A percentile compares a stretch with the other conserved stretches of the same genome.
Conservation (phyloP, 1,140 invertebrate species). For the Drosophila insularis region DNA sequence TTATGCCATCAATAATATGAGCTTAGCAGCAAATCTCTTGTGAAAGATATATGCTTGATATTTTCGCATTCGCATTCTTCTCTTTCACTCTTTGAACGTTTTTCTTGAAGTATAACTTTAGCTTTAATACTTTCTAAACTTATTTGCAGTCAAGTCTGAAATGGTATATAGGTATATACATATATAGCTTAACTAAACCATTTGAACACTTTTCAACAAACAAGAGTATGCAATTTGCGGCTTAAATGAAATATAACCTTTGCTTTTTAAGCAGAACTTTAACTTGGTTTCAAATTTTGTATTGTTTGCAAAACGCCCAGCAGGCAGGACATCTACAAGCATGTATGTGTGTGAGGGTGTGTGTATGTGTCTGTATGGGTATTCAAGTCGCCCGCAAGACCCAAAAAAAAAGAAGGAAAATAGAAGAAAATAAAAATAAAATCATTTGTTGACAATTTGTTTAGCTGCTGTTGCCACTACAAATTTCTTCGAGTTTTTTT, state of each 20-base stretch:
- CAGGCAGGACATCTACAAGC: conserved; percentile 50
- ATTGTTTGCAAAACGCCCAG: conserved; percentile 57
- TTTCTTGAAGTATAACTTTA: too few species aligned
- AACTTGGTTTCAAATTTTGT: conserved; percentile 65
- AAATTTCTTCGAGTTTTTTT: conserved; percentile 51
- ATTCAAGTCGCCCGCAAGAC: conserved; percentile 35
- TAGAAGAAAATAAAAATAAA: conserved; percentile 70
- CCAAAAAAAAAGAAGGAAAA: conserved; percentile 48
- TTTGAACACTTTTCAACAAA: neutral
- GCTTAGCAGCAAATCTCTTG: neutral
- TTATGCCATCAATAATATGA: neutral
- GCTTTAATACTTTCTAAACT: too few species aligned
- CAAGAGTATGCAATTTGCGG: conserved; percentile 23
- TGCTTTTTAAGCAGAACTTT: conserved; percentile 44
- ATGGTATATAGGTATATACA: too few species aligned
- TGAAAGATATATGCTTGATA: neutral
- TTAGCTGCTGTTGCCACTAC: conserved; percentile 78
- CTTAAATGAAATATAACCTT: conserved; percentile 17
- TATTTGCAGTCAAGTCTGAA: too few species aligned
- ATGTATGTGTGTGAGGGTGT: conserved; percentile 34
- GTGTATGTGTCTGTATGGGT: neutral
- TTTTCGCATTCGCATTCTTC: neutral
- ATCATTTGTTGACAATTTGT: conserved; percentile 81
- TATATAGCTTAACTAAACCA: too few species aligned
- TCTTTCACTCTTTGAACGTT: too few species aligned